Conservation (phyloP, 2,888 invertebrate genomes). For the Torymus aiolomorphi region DNA sequence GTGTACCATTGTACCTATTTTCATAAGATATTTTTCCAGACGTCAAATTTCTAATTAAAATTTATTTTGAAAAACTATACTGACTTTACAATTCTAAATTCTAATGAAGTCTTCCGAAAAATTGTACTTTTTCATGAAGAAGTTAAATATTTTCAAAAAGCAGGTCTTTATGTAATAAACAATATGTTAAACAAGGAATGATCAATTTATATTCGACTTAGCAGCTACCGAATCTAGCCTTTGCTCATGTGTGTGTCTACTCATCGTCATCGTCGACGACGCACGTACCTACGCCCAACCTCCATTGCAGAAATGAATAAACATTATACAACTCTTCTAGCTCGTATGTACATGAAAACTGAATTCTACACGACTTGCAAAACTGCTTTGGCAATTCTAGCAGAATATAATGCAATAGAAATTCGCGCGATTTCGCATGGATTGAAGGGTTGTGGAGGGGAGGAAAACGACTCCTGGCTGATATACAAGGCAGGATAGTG, state of each 20-base stretch:
- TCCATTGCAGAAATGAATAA: neutral
- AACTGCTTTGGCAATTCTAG: slow-evolving; percentile 21
- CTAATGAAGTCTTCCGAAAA: too few species aligned
- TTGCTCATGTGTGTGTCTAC: neutral
- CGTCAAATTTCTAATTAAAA: too few species aligned
- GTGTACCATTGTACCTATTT: too few species aligned
- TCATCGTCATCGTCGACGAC: too few species aligned
- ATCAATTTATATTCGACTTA: neutral
- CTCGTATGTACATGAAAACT: neutral
- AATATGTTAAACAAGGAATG: too few species aligned
- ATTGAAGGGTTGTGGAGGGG: too few species aligned
- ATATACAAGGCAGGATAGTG: slow-evolving; percentile 43
- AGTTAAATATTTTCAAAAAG: too few species aligned
- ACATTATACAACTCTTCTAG: neutral
- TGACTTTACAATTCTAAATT: too few species aligned
- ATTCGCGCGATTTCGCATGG: slow-evolving; percentile 47
- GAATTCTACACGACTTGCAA: neutral
- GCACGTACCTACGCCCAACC: slow-evolving; percentile 13
- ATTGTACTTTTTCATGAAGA: too few species aligned
- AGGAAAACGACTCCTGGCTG: slow-evolving; percentile 26
- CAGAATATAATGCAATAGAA: slow-evolving; percentile 23
- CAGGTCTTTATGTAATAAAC: too few species aligned
- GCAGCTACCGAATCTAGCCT: slow-evolving; percentile 15
- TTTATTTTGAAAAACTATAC: too few species aligned
- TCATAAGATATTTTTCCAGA: too few species aligned